Evolutionary conservation across 1,140 invertebrate species (phyloP).

Genomic region (Dendroctonus valens): DNA sequence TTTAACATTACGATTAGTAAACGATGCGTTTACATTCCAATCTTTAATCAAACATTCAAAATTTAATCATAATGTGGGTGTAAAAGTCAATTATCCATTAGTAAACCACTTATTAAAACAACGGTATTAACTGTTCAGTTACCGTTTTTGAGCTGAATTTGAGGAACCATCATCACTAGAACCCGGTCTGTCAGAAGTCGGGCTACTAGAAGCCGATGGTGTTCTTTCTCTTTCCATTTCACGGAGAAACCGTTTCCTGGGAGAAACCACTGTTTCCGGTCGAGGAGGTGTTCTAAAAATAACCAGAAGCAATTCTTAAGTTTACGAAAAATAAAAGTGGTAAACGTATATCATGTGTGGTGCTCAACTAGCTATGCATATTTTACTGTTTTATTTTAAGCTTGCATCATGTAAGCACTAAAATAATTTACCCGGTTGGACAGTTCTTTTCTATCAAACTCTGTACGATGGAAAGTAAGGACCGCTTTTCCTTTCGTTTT

Average conservation of each 20-base stretch:
- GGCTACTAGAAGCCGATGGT: conserved; percentile 28
- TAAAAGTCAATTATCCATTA: background rate
- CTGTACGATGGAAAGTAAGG: conserved; percentile 52
- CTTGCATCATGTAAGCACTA: background rate
- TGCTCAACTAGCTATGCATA: too few relatives aligned
- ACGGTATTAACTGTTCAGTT: background rate
- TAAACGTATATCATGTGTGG: too few relatives aligned
- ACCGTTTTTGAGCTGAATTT: conserved; percentile 33
- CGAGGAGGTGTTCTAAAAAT: conserved; percentile 47
- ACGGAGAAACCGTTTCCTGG: conserved; percentile 60
- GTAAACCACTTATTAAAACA: background rate
- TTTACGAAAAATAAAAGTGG: too few relatives aligned
- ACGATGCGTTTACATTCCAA: too few relatives aligned
- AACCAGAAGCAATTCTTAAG: too few relatives aligned
- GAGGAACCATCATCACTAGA: conserved; percentile 27
- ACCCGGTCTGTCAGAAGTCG: conserved; percentile 26
- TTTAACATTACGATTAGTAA: too few relatives aligned
- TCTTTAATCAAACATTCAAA: too few relatives aligned
- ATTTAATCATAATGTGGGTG: too few relatives aligned
- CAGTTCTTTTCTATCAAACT: conserved; percentile 51
- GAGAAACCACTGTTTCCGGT: conserved; percentile 53
- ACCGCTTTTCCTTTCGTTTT: conserved; percentile 29
- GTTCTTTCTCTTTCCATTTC: conserved; percentile 55
- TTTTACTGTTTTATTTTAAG: too few relatives aligned
- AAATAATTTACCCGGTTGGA: conserved; percentile 29